phyloP scores from a whole-genome alignment of 1,140 invertebrate species.

The Lasioglossum baleicum region DNA sequence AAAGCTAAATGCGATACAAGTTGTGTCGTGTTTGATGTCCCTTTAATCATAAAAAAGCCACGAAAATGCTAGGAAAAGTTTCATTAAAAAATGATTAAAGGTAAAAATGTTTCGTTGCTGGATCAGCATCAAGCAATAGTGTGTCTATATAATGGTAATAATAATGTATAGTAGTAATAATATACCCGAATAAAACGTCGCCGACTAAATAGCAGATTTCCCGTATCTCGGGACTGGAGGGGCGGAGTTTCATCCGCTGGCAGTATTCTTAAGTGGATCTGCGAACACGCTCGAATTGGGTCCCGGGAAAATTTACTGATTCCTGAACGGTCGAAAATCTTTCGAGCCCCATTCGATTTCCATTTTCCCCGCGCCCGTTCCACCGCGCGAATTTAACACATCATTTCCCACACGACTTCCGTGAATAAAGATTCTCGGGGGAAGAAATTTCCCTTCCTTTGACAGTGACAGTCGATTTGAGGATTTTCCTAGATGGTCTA shows the following conservation, averaged over 20 bases:
- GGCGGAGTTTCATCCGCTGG: not conserved
- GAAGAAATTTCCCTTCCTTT: slow-evolving; percentile 37
- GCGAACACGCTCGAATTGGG: slow-evolving; percentile 6
- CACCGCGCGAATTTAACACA: slow-evolving; percentile 54
- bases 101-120: too few relatives aligned
- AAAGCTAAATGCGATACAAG: too few relatives aligned
- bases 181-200: not conserved
- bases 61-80: too few relatives aligned
- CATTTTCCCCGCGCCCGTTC: not conserved
- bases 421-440: slow-evolving; percentile 54
- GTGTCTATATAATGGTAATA: too few relatives aligned
- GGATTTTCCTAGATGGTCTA: slow-evolving; percentile 48
- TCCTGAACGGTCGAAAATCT: slow-evolving; percentile 26
- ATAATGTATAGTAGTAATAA: too few relatives aligned
- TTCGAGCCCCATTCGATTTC: slow-evolving; percentile 33
- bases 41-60: too few relatives aligned
- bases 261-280: slow-evolving; percentile 4
- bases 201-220: not conserved
- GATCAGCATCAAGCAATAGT: too few relatives aligned
- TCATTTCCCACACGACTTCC: slow-evolving; percentile 54
- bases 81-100: too few relatives aligned
- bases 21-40: too few relatives aligned
- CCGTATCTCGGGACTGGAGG: not conserved
- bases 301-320: slow-evolving; percentile 27
- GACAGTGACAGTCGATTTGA: slow-evolving; percentile 63